Evolutionary conservation across 2,888 invertebrate species (phyloP), one percentile per base, ranked within the genome.

Genomic region (Trissonchulus sp.): DNA sequence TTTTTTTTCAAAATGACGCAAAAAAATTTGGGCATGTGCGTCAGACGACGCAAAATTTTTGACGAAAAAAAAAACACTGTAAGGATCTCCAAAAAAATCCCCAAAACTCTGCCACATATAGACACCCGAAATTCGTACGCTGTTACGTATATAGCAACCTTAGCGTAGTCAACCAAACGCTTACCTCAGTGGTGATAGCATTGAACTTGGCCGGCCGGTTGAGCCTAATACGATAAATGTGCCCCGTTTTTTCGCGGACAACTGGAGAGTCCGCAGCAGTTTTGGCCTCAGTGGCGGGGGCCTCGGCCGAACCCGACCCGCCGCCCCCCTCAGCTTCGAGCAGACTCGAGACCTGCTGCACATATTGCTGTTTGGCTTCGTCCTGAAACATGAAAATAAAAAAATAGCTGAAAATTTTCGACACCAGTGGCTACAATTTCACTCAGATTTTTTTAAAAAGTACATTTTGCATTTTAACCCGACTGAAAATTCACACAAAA

Each of bases 181-280:
- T 79, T 81, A 88, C 87, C 80, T 86, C 80, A 1, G 77, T 72
- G 72, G 89, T 90, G 0, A 94, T 85, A 0, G 94, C 92, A 88
- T 95, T 95, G 83, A 90, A 92, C 85, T 90, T 92, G 1, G 85
- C 84, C 0, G 93, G 93, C 82, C 92, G 89, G 84, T 93, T 91
- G 63, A 93, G 88, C 80, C 87, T 88, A 31, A 93, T 88, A 34
- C 89, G 86, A 38, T 88, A 85, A 18, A 90, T 48, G 15, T 36
- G 85, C 75, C 88, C 88, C 76, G 87, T 86, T 77, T 86, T 82
- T 78, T 86, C 82, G 62, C 85, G 79, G 23, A 83, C 79, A 1
- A 74, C 68, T n/a, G n/a, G n/a, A n/a, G n/a, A n/a, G 68, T 74
- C 3, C 1, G 38, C 48, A 38, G 2, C 35, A 8, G 23, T 31